Conservation (phyloP, 2,888 invertebrate species). For the Scotopteryx bipunctaria region DNA sequence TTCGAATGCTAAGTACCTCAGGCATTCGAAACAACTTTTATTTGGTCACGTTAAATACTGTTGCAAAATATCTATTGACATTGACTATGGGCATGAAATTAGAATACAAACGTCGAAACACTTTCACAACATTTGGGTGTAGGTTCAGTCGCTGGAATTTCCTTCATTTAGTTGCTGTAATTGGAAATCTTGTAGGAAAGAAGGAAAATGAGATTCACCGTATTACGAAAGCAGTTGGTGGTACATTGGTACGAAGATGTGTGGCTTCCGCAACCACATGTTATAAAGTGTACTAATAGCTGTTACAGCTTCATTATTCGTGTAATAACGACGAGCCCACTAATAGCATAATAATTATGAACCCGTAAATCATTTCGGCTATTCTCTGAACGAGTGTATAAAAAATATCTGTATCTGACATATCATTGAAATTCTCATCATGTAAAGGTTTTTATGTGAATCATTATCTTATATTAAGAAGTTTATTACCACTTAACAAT, state of each 20-base stretch:
- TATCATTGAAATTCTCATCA: slow-evolving; percentile 24
- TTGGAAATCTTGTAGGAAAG: slow-evolving; percentile 13
- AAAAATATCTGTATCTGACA: slow-evolving; percentile 21
- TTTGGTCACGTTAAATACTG: slow-evolving; percentile 46
- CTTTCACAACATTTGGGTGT: slow-evolving; percentile 41
- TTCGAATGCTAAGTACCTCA: slow-evolving; percentile 37
- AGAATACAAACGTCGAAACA: slow-evolving; percentile 39
- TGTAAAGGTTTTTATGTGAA: slow-evolving; percentile 8
- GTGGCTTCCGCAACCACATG: slow-evolving; percentile 32
- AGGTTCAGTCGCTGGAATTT: slow-evolving; percentile 33
- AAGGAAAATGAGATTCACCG: slow-evolving; percentile 5
- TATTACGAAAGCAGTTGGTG: slow-evolving; percentile 26
- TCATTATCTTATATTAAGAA: slow-evolving; percentile 5
- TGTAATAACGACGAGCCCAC: slow-evolving; percentile 27
- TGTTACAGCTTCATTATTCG: slow-evolving; percentile 31
- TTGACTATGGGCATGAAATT: slow-evolving; percentile 51
- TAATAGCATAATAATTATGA: slow-evolving; percentile 25
- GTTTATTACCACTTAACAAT: slow-evolving; percentile 6
- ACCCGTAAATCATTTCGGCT: slow-evolving; percentile 21
- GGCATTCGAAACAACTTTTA: slow-evolving; percentile 38
- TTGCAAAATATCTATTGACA: slow-evolving; percentile 60
- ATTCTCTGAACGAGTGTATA: slow-evolving; percentile 29
- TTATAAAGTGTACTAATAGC: slow-evolving; percentile 34
- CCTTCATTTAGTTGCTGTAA: neutral
- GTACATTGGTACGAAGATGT: slow-evolving; percentile 26